Evolutionary conservation across 2,797 vertebrate species (phyloP).

Genomic region (Cynodonichthys magdalenae): DNA sequence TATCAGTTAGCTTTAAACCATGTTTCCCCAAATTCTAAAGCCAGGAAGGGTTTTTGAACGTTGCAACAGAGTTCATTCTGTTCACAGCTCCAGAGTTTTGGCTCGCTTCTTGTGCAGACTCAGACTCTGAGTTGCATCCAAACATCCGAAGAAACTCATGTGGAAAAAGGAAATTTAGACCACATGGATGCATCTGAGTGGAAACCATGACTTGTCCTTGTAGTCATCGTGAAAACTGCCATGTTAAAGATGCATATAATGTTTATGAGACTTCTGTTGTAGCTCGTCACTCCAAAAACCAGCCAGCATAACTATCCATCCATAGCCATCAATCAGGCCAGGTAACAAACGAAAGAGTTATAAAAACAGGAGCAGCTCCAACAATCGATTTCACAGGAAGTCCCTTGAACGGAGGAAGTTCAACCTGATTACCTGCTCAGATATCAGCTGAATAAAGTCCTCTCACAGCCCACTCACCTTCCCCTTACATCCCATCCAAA

Average conservation of each 20-base stretch:
- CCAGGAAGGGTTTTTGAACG: not conserved
- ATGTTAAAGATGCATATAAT: too few species aligned
- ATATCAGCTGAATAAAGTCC: conserved; percentile 21
- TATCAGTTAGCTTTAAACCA: not conserved
- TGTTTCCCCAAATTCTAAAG: not conserved
- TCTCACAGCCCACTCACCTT: conserved; percentile 10
- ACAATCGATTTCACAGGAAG: conserved; percentile 19
- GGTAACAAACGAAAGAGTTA: not conserved
- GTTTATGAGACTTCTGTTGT: too few species aligned
- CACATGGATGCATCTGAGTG: not conserved
- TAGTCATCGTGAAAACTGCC: too few species aligned
- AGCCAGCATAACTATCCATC: too few species aligned
- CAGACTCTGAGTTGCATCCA: not conserved
- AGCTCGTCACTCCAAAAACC: too few species aligned
- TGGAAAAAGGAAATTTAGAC: not conserved
- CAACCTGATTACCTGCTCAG: conserved; percentile 46
- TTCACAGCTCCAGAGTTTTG: not conserved
- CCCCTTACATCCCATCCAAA: conserved; percentile 35
- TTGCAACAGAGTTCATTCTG: too few species aligned
- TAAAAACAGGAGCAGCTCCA: not conserved
- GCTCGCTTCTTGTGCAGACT: not conserved
- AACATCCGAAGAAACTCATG: not conserved
- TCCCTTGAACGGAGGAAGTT: conserved; percentile 8
- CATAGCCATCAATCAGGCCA: not conserved
- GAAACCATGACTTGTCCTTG: not conserved